phyloP scores from a whole-genome alignment of 92 coral and sea anemone genomes.

The Palythoa grandiflora region DNA sequence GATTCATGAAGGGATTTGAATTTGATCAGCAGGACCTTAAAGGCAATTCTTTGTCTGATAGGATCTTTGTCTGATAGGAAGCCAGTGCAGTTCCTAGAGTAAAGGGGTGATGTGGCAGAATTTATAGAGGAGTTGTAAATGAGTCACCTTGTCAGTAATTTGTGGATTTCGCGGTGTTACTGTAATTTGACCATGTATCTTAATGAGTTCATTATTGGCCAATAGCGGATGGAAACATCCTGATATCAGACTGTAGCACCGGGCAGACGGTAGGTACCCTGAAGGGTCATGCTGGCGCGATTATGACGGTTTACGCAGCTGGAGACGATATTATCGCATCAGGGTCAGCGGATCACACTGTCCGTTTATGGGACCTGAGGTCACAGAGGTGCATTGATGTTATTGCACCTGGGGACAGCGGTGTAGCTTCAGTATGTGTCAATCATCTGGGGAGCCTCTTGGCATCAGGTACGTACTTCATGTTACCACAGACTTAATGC shows the following conservation, averaged over 20 bases:
- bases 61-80: too few relatives aligned
- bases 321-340: slow-evolving; percentile 92
- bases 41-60: too few relatives aligned
- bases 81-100: too few relatives aligned
- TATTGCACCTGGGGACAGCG: slow-evolving; percentile 91
- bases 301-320: slow-evolving; percentile 94
- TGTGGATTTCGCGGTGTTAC: neutral
- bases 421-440: slow-evolving; percentile 95
- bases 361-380: slow-evolving; percentile 96
- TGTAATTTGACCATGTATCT: neutral
- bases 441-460: slow-evolving; percentile 77
- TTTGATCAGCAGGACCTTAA: too few relatives aligned
- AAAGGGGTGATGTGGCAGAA: too few relatives aligned
- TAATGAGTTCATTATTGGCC: neutral
- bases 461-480: slow-evolving; percentile 75
- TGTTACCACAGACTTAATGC: too few relatives aligned
- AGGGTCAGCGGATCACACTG: slow-evolving; percentile 97
- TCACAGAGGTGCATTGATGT: slow-evolving; percentile 93
- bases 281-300: slow-evolving; percentile 88
- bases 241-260: slow-evolving; percentile 88
- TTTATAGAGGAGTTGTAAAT: too few relatives aligned
- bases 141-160: neutral
- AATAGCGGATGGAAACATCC: slow-evolving; percentile 87
- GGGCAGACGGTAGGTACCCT: slow-evolving; percentile 92
- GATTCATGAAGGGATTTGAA: too few relatives aligned